Evolutionary conservation across 2,113 vertebrate genomes (phyloP).

Genomic region (Prunella himalayana): DNA sequence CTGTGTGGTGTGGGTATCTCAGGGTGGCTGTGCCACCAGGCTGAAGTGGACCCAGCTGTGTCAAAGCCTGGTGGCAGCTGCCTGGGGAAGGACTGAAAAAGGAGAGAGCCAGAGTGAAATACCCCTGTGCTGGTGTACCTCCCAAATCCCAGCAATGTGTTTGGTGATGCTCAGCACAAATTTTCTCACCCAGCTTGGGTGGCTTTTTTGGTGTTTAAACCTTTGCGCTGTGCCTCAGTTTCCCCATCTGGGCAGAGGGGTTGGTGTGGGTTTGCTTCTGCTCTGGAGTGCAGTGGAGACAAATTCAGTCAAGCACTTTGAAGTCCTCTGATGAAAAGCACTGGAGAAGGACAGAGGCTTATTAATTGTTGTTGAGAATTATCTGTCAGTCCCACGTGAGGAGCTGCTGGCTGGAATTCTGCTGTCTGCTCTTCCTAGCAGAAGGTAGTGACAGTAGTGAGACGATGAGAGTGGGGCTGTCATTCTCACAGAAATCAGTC

Average conservation of each 20-base stretch:
- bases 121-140: background rate
- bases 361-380: slow-evolving; percentile 46
- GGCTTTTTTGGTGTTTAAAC: background rate
- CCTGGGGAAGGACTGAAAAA: background rate
- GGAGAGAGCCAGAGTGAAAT: background rate
- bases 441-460: background rate
- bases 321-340: background rate
- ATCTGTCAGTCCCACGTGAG: background rate
- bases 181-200: background rate
- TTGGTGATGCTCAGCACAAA: rapidly evolving
- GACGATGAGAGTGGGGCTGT: background rate
- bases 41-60: background rate
- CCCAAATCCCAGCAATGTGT: background rate
- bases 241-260: background rate
- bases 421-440: background rate
- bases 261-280: rapidly evolving
- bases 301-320: background rate
- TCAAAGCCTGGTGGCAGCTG: background rate
- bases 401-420: background rate
- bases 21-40: rapidly evolving
- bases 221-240: background rate
- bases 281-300: background rate
- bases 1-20: background rate
- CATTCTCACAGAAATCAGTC: background rate
- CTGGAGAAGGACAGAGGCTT: background rate